These are phyloP conservation scores for Scartelaos histophorus DNA, from an alignment of 2,113 vertebrate species.

Conservation along the genomic window DNA sequence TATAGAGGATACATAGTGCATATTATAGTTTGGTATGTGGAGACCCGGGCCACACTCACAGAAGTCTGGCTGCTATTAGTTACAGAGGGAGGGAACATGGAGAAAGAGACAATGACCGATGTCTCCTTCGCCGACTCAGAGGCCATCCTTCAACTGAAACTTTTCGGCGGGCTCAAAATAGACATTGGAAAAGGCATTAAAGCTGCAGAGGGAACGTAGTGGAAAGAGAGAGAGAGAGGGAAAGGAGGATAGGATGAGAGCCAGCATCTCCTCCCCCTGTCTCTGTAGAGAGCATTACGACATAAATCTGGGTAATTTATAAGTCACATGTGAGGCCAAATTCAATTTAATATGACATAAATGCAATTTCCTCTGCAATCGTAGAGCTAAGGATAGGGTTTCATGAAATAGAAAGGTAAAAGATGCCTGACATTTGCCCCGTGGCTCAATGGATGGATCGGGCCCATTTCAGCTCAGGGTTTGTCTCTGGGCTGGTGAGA, in stretches of 20 bases:
- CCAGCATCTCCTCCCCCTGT: slow-evolving; percentile 33
- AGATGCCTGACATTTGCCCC: slow-evolving; percentile 32
- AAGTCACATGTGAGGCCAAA: slow-evolving; percentile 35
- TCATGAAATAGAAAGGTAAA: slow-evolving; percentile 39
- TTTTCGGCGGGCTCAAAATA: slow-evolving; percentile 68
- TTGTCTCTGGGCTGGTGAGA: not conserved
- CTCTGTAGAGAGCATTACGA: slow-evolving; percentile 33
- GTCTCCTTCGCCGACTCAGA: slow-evolving; percentile 59
- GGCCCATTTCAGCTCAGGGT: slow-evolving; percentile 6
- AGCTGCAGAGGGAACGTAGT: slow-evolving; percentile 50
- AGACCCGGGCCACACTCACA: slow-evolving; percentile 17
- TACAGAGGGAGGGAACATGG: slow-evolving; percentile 57
- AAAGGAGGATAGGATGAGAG: slow-evolving; percentile 50
- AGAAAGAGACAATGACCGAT: slow-evolving; percentile 71
- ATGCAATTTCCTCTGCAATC: slow-evolving; percentile 36
- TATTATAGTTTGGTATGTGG: not conserved
- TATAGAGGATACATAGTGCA: not conserved
- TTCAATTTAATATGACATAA: slow-evolving; percentile 39
- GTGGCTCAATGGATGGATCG: slow-evolving; percentile 19
- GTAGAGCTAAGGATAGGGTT: slow-evolving; percentile 33
- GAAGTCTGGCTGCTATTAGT: slow-evolving; percentile 64
- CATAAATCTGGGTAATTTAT: slow-evolving; percentile 28
- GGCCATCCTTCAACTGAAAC: slow-evolving; percentile 71
- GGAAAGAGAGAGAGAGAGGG: slow-evolving; percentile 43
- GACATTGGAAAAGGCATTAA: slow-evolving; percentile 71